Base-by-base conservation (phyloP, 1,140 invertebrate species). In the Teleopsis dalmanni region DNA sequence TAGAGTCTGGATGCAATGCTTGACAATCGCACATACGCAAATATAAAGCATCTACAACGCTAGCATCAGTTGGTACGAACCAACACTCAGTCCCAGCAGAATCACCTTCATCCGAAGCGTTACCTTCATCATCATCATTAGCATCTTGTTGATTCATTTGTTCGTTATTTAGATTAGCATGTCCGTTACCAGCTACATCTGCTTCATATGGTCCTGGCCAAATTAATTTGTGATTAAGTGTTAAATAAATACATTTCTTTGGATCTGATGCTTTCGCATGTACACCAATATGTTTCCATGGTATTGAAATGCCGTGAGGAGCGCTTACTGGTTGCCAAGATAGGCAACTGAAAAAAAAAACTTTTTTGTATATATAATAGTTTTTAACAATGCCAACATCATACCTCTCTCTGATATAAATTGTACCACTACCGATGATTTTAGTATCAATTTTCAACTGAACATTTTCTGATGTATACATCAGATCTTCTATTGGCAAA, bases 331-430 rank as follows among this genome's bases (percentile, higher is more conserved):
- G 62, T 43, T 60, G 61, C 62, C 62, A 69, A 10, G 57, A 57
- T 10, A 69, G 54, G 14, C 59, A 57, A 42, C 65, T 68, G 25
- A 10, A 34, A 44, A 40, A 13, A 35, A 16, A 35, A 18, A 44
- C 9, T 45, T 46, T 45, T 51, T 21, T 35, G 54, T 41, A 59
- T 46, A 48, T 7, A 22, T 7, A 11, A 23, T 13, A 41, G 31
- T 26, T 22, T 13, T n/a, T 21, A 13, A 21, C 13, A 5, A 16
- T 11, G 25, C 22, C 21, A 6, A 47, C 10, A 40, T 48, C 58
- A 56, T 37, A 68, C 65, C 62, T 62, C 54, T 68, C 62, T n/a
- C 61, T 60, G 13, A 69, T 59, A 33, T 69, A 69, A 18, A 69
- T 29, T 13, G 58, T 65, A 33, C 65, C 65, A 13, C 53, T 54